Base-by-base conservation (phyloP, 1,140 invertebrate species). In the Whitmania pigra region DNA sequence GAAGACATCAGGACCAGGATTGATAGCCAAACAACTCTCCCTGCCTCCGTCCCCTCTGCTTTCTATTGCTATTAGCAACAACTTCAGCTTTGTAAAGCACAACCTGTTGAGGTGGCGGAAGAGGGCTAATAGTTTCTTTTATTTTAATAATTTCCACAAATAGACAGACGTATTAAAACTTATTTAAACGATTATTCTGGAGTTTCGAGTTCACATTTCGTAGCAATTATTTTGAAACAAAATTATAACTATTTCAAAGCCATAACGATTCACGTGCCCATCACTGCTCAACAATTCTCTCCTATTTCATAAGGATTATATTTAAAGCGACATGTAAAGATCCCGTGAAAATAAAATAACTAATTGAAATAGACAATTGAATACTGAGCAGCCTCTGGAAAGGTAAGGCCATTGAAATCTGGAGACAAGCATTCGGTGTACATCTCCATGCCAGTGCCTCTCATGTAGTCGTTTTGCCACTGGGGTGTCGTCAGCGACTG, bases 381-480 rank as follows among this genome's bases (percentile, higher is more conserved):
- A 15, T 63, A 99, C 94, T 98, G 94, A 87, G 94, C 95, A 83
- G 95, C 95, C 88, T 98, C 93, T 82, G 94, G 91, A 86, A 99
- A 99, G 82, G 91, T 93, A 92, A 99, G 96, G 85, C 93, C 93
- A 84, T 93, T 94, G 88, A 99, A 99, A 82, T 93, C 94, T 83
- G 92, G 91, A 84, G 94, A 97, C 84, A 99, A 87, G 85, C 93
- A 95, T 88, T 99, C 95, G 82, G 96, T 99, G 87, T 99, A 99
- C 95, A 99, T 99, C 89, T 99, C 96, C 88, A 96, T 98, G 83
- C 95, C 96, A 79, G 96, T 97, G 82, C 97, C 96, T 85, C 97
- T 91, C 81, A 99, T 90, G 87, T 99, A 99, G 88, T 99, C 95
- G 86, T 98, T 97, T 88, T 98, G 94, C 97, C 97, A 99, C 82